These are phyloP conservation scores for Drosophila anceps DNA, from an alignment of 2,888 invertebrate genomes.

Conservation along the genomic window DNA sequence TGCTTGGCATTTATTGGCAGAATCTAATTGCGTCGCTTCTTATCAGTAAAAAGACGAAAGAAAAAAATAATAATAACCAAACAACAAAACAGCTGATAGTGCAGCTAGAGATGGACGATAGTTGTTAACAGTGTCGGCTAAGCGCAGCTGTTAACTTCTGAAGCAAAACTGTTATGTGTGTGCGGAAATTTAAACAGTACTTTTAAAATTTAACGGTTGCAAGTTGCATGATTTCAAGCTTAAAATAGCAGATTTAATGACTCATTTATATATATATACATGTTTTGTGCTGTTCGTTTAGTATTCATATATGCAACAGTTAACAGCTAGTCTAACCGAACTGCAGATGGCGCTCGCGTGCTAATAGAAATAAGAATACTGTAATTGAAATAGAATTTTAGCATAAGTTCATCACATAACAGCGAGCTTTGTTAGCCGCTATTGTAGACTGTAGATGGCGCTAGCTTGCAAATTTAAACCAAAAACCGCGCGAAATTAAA, in stretches of 20 bases:
- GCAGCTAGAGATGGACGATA: constrained; percentile 32
- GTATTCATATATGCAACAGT: neutral
- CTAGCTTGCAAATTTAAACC: neutral
- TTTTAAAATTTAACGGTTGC: neutral
- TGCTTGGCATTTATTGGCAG: constrained; percentile 14
- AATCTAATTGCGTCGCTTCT: constrained; percentile 70
- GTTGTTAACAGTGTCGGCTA: neutral
- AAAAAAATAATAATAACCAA: constrained; percentile 39
- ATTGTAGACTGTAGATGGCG: constrained; percentile 23
- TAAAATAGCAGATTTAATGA: neutral
- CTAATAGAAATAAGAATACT: neutral
- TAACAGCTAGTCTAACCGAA: neutral
- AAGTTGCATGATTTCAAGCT: neutral
- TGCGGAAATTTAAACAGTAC: neutral
- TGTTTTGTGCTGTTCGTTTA: neutral
- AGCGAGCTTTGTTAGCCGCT: neutral
- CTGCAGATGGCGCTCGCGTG: neutral
- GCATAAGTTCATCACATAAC: neutral
- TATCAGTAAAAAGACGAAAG: constrained; percentile 60
- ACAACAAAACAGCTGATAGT: constrained; percentile 55
- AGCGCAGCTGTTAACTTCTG: neutral
- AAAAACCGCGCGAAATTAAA: neutral
- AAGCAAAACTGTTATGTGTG: neutral
- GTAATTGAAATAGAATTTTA: no score
- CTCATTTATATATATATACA: neutral